Evolutionary conservation across 2,888 invertebrate genomes (phyloP), one percentile per base, ranked within the genome.

Genomic region (Tortricodes alternella): DNA sequence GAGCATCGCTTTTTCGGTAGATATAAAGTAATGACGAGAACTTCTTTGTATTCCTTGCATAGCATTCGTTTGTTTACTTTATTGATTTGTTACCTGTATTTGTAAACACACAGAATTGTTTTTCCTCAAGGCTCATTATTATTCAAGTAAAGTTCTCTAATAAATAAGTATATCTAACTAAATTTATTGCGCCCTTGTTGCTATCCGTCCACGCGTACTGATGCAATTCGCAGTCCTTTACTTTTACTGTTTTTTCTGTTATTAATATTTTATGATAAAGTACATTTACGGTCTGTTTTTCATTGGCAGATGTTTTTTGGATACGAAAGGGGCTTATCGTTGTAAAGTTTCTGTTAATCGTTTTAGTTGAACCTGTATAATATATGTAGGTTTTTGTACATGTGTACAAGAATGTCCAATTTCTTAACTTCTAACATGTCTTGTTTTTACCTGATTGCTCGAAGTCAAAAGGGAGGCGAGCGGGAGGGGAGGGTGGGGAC

Each of bases 111-210:
- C 13, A 11, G 13, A 15, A 34, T 34, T 34, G 29, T 9, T 29
- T n/a, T 29, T 34, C 34, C 34, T 34, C 15, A 6, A 4, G 8
- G 15, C 4, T 11, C 21, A 41, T 50, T 32, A 39, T 46, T 53
- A 53, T 34, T 32, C 46, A 16, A 39, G 39, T 37, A 39, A 29
- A 38, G 53, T 9, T 21, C n/a, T n/a, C n/a, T n/a, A n/a, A 16
- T 32, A 39, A 9, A 29, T 29, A 46, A 38, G 29, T 38, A 32
- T 39, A 46, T 32, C 21, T 21, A 41, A 34, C 19, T 5, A 27
- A 41, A 41, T 34, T 32, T 46, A 46, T 46, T 53, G 24, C 32
- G 18, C 34, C 15, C 32, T n/a, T 11, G 23, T 43, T 23, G 16
- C 41, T 9, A 24, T 9, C 50, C 19, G 23, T 13, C 23, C 23